Conservation (phyloP, 2,888 invertebrate species). For the Cephus sareptanus region DNA sequence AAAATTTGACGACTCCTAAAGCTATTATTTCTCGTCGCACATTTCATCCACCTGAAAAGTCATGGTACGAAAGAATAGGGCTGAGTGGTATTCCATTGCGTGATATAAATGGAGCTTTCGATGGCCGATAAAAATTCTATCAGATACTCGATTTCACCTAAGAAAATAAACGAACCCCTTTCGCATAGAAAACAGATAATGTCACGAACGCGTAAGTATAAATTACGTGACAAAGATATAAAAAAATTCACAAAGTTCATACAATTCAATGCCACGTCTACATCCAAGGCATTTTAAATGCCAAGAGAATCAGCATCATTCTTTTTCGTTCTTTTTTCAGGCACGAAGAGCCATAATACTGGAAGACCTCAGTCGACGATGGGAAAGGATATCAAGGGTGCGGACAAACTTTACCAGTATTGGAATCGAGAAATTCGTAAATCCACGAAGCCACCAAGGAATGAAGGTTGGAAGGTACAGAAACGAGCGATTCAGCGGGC, state of each 20-base stretch:
- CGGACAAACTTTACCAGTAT: neutral
- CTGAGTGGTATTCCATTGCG: neutral
- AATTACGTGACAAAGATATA: neutral
- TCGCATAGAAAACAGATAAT: neutral
- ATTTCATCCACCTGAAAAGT: neutral
- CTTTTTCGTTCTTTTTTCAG: slow-evolving; percentile 21
- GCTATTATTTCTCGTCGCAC: neutral
- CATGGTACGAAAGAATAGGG: neutral
- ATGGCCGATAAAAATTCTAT: neutral
- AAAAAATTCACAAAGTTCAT: neutral
- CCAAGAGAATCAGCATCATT: neutral
- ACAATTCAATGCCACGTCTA: neutral
- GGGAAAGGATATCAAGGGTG: slow-evolving; percentile 4
- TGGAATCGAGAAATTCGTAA: slow-evolving; percentile 26
- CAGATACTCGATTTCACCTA: neutral
- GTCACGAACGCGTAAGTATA: neutral
- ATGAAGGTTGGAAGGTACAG: slow-evolving; percentile 12
- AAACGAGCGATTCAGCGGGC: slow-evolving; percentile 20
- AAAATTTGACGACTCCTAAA: neutral
- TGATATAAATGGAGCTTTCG: neutral
- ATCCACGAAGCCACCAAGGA: slow-evolving; percentile 23
- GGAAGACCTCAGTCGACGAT: slow-evolving; percentile 18
- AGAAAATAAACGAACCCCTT: neutral
- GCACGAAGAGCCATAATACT: slow-evolving; percentile 36
- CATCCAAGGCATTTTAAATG: neutral